Conservation (phyloP, 2,797 vertebrate genomes). For the Darevskia nairensis region DNA sequence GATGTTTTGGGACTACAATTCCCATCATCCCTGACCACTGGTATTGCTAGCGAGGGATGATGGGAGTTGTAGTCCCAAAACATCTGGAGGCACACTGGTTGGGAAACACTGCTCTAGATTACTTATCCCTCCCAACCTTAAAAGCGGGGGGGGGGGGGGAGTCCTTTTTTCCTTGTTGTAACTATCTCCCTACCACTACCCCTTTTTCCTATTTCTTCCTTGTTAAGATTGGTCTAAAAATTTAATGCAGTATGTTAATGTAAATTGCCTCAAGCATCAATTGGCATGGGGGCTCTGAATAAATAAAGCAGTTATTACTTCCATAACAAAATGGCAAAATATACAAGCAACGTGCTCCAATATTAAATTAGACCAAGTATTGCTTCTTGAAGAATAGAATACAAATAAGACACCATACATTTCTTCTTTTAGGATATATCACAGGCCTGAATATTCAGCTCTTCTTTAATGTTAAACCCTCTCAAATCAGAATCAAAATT, state of each 20-base stretch:
- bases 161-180: background rate
- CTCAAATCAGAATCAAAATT: background rate
- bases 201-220: background rate
- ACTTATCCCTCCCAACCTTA: background rate
- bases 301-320: slow-evolving; percentile 31
- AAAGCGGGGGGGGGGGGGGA: no score
- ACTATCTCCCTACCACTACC: background rate
- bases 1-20: no score
- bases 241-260: slow-evolving; percentile 37
- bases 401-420: slow-evolving; percentile 16
- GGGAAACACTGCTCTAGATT: no score
- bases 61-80: no score
- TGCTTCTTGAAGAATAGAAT: slow-evolving; percentile 18
- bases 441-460: background rate
- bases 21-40: no score
- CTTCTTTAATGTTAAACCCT: background rate
- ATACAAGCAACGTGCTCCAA: slow-evolving; percentile 1
- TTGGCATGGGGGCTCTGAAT: slow-evolving; percentile 7
- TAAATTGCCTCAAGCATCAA: slow-evolving; percentile 29
- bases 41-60: no score
- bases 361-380: slow-evolving; percentile 31
- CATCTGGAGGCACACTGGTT: no score
- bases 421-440: slow-evolving; percentile 10
- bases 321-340: slow-evolving; percentile 16
- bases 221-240: slow-evolving; percentile 32